phyloP scores from a whole-genome alignment of 2,113 vertebrate species.

The Cairina moschata region DNA sequence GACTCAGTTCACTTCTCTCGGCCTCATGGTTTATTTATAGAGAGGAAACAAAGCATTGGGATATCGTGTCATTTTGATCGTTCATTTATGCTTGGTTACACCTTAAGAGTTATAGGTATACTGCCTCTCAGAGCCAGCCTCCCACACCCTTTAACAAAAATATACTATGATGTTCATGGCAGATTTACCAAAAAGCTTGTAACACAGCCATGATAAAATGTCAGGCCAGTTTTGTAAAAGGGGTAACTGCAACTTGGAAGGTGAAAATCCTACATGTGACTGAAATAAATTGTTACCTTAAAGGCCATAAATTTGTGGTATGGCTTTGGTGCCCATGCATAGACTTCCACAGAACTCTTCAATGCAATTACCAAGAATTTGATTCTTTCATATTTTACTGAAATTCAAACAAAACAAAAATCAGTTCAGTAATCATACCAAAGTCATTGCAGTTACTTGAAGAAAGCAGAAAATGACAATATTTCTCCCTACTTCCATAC shows the following conservation, averaged over 20 bases:
- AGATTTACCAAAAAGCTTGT: not conserved
- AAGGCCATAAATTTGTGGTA: conserved; percentile 99
- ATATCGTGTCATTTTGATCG: not conserved
- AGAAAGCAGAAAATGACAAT: not conserved
- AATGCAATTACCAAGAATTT: conserved; percentile 98
- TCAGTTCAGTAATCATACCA: not conserved
- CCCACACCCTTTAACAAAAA: not conserved
- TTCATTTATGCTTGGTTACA: not conserved
- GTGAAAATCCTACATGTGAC: not conserved
- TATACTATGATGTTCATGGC: not conserved
- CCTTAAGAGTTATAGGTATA: not conserved
- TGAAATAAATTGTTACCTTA: conserved; percentile 84
- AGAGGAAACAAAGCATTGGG: not conserved
- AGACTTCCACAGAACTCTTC: conserved; percentile 99
- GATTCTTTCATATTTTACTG: conserved; percentile 99
- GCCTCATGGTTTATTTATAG: not conserved
- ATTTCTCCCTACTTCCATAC: not conserved
- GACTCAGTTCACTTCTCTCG: not conserved
- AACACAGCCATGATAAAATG: not conserved
- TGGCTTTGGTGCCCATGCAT: conserved; percentile 99
- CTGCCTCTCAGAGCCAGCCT: not conserved
- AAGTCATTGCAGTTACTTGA: not conserved
- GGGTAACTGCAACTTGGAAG: not conserved
- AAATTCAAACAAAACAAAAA: conserved; percentile 43
- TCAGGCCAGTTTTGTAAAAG: not conserved